Evolutionary conservation across 92 coral and sea anemone genomes (phyloP), one percentile per base, ranked within the genome.

Genomic region (Zoanthus gigantus): DNA sequence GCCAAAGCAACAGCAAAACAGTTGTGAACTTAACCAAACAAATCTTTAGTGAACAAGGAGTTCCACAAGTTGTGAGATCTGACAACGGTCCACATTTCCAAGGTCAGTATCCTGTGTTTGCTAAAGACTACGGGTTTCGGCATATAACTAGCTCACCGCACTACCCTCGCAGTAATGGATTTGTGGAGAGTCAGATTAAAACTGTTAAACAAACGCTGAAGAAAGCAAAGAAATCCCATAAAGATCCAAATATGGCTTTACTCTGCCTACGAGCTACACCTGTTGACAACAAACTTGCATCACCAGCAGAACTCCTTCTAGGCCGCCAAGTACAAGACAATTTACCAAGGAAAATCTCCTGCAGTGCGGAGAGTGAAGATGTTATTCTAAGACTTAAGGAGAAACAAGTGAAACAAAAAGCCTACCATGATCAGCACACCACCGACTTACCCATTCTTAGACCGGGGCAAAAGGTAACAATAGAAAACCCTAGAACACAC

Each of bases 51-150:
- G 89, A 93, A 68, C 92, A 91, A 23, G 92, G 92, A 44, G 76
- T 93, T 11, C 90, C 86, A 23, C 46, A 68, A 46, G 69, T 88
- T 18, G 86, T 93, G 42, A 88, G 86, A 74, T 91, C 89, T 15
- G 90, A 84, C 53, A 91, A 93, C 53, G 96, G 96, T 7, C 94
- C 94, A 28, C 94, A 93, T 71, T 91, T 54, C 73, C 72, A 88
- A 76, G 77, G 85, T 9, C 48, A 79, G 29, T 88, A 84, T 90
- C 17, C 76, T 46, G 83, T 67, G 46, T 91, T 93, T 56, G 79
- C 91, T 7, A 50, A 76, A 71, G 92, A 91, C 32, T 91, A 80
- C 58, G 94, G 91, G 0, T 93, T 93, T 79, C 54, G 58, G 18
- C 94, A 91, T 18, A 53, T 91, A 37, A 93, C 96, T 15, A 88